A percentile compares a stretch with the other conserved stretches of the same genome.
These are phyloP conservation scores for Leptopilina boulardi DNA, from an alignment of 1,140 invertebrate genomes.

Conservation along the genomic window DNA sequence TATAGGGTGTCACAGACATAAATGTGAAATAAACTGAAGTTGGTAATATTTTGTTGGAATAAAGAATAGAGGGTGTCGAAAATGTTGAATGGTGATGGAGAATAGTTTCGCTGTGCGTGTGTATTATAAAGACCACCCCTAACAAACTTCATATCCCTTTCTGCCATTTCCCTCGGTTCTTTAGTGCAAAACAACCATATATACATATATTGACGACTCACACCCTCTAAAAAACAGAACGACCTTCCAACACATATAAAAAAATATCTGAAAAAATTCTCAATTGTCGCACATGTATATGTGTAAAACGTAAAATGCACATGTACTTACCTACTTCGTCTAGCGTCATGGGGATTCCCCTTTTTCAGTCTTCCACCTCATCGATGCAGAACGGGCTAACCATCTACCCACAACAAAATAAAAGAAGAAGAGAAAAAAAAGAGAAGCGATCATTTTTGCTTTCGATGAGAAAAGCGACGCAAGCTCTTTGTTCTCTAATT, in stretches of 20 bases:
- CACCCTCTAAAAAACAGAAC: neutral
- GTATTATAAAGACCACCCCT: neutral
- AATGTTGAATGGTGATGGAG: neutral
- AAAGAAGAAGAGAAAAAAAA: no score
- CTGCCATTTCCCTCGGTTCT: slow-evolving; percentile 6
- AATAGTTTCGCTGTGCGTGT: neutral
- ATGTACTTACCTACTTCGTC: neutral
- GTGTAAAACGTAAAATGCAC: neutral
- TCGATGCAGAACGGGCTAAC: slow-evolving; percentile 22
- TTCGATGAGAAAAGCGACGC: slow-evolving; percentile 25
- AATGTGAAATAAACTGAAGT: neutral
- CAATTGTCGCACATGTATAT: neutral
- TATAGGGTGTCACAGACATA: no score
- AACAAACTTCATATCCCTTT: slow-evolving; percentile 9
- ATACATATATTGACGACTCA: no score
- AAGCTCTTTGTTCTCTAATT: slow-evolving; percentile 18
- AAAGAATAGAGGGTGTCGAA: neutral
- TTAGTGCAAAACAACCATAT: slow-evolving; percentile 15
- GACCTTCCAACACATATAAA: slow-evolving; percentile 1
- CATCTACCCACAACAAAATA: slow-evolving; percentile 14
- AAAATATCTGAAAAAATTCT: neutral
- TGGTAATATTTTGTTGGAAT: slow-evolving; percentile 16
- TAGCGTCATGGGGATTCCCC: slow-evolving; percentile 30
- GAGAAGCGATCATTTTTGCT: slow-evolving; percentile 4
- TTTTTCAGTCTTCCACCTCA: slow-evolving; percentile 27